These are phyloP conservation scores for Fistularia tabacaria DNA, from an alignment of 2,797 vertebrate species.

Conservation along the genomic window DNA sequence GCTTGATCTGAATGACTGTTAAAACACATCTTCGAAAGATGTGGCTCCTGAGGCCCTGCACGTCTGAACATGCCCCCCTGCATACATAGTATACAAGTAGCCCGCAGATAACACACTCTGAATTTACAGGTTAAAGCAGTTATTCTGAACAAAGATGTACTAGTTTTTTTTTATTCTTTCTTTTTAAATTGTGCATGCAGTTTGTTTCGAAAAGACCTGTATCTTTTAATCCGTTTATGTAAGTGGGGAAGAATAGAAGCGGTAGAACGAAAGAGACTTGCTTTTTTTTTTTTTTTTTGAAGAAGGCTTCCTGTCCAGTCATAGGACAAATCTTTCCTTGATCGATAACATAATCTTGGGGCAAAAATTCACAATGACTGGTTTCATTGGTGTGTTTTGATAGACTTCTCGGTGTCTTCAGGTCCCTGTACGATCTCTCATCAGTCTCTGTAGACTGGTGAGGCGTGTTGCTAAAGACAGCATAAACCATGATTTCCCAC, in stretches of 20 bases:
- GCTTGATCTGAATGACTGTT: conserved; percentile 31
- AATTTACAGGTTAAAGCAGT: conserved; percentile 28
- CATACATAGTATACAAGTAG: conserved; percentile 44
- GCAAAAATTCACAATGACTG: too few relatives aligned
- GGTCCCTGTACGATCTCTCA: too few relatives aligned
- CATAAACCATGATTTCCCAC: too few relatives aligned
- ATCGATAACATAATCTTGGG: too few relatives aligned
- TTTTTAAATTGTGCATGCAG: conserved; percentile 12
- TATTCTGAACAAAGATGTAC: conserved; percentile 8
- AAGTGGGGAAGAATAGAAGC: too few relatives aligned
- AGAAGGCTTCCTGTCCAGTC: too few relatives aligned
- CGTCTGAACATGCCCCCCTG: conserved; percentile 69
- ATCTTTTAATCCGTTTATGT: conserved; percentile 3
- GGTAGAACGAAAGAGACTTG: not conserved
- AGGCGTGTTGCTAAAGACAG: too few relatives aligned
- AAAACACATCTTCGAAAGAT: conserved; percentile 60
- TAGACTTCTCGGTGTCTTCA: too few relatives aligned
- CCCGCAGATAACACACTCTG: conserved; percentile 39
- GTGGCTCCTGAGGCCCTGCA: conserved; percentile 60
- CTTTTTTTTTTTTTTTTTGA: conserved; percentile 2
- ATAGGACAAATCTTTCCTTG: conserved; percentile 9
- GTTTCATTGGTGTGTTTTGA: too few relatives aligned
- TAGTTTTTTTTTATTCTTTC: conserved; percentile 8
- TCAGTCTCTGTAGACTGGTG: too few relatives aligned
- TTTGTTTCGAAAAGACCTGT: not conserved